Conservation (phyloP, 2,888 invertebrate genomes). For the Ormyrus labotus region DNA sequence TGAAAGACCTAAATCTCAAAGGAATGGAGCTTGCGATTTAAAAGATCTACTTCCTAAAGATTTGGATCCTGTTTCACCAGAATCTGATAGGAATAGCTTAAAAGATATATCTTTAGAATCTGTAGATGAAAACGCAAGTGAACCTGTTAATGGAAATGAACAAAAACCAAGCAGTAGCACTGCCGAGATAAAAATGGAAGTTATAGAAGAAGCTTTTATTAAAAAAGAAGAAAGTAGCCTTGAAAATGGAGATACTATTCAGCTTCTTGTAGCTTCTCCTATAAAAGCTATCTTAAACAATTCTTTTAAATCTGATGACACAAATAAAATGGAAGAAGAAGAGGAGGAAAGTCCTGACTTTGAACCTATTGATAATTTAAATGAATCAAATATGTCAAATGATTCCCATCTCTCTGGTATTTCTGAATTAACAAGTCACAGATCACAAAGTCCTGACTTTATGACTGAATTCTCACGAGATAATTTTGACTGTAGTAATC, state of each 20-base stretch:
- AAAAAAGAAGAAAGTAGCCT: constrained; percentile 41
- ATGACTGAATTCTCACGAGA: constrained; percentile 73
- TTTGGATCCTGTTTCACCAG: constrained; percentile 88
- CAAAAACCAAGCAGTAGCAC: constrained; percentile 42
- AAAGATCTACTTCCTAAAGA: constrained; percentile 85
- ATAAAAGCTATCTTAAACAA: constrained; percentile 61
- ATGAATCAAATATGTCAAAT: constrained; percentile 78
- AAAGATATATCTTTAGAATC: constrained; percentile 71
- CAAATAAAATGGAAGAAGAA: constrained; percentile 76
- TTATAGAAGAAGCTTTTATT: constrained; percentile 22
- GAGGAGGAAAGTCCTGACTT: constrained; percentile 83
- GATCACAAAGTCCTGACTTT: constrained; percentile 74
- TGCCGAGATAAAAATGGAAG: constrained; percentile 32
- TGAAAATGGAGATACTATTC: constrained; percentile 59
- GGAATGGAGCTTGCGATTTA: constrained; percentile 68
- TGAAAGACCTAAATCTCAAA: constrained; percentile 80
- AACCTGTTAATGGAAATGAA: constrained; percentile 56
- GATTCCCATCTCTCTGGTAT: constrained; percentile 80
- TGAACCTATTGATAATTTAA: constrained; percentile 78
- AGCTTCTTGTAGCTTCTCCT: constrained; percentile 48
- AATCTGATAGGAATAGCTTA: constrained; percentile 82
- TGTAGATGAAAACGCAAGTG: constrained; percentile 63
- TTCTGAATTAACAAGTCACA: constrained; percentile 78
- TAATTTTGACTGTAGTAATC: constrained; percentile 75
- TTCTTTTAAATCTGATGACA: constrained; percentile 74